These are phyloP conservation scores for Centropyge bicolor DNA, from an alignment of 2,797 vertebrate genomes.

Conservation along the genomic window DNA sequence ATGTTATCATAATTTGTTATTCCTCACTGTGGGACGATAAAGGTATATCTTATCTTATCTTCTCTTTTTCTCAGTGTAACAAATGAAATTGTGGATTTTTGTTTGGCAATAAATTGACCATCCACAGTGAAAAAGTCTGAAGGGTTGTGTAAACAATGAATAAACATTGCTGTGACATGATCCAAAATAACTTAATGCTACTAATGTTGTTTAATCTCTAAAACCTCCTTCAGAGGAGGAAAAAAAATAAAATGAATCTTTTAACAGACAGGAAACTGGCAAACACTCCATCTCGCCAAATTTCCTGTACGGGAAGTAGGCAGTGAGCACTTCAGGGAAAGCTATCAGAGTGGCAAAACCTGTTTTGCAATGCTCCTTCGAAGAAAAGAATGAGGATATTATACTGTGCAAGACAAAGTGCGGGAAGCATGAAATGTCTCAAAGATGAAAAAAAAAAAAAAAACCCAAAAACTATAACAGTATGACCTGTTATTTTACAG, in stretches of 20 bases:
- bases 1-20: background rate
- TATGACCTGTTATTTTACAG: background rate
- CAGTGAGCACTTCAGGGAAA: slow-evolving; percentile 44
- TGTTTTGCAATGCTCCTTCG: slow-evolving; percentile 23
- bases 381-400: slow-evolving; percentile 47
- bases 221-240: background rate
- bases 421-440: background rate
- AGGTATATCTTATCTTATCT: too few relatives aligned
- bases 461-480: too few relatives aligned
- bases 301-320: slow-evolving; percentile 24
- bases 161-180: background rate
- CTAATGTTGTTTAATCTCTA: background rate
- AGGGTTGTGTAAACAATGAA: background rate
- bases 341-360: slow-evolving; percentile 20
- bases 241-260: background rate
- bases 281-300: background rate
- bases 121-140: background rate
- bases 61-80: background rate
- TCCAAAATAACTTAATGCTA: too few relatives aligned
- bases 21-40: too few relatives aligned
- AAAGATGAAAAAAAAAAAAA: background rate
- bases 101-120: background rate
- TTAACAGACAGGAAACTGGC: background rate
- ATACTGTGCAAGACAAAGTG: background rate
- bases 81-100: background rate